Base-by-base conservation (phyloP, 2,113 vertebrate species). In the Callaeas wilsoni region DNA sequence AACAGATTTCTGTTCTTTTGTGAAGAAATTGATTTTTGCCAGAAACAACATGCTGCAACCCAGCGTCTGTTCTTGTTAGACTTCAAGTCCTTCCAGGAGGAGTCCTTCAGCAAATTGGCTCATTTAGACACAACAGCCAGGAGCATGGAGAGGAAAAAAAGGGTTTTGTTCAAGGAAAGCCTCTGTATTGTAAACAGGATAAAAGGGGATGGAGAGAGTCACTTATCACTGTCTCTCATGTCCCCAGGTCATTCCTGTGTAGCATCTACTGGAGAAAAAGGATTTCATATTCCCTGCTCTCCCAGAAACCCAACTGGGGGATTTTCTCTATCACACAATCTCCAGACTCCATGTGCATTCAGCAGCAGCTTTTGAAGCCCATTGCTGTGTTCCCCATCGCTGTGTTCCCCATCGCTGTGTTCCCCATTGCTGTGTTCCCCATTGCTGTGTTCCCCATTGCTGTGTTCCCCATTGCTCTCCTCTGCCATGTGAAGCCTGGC, bases 101-200 rank as follows among this genome's bases (percentile, higher is more conserved):
- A 97, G 84, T 95, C 92, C 95, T 93, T 96, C 96, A 96, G 96
- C 96, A 97, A 97, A 97, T 96, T 96, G 97, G 94, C 97, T 98
- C 94, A 30, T 95, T 97, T 97, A 98, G 95, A 97, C 97, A 97
- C 97, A 98, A 98, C 97, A 98, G 97, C 98, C 97, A 97, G 97
- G 90, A 98, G 98, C 97, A 86, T 17, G 50, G 86, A 94, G 77
- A 68, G 67, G 50, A 37, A 86, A 96, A 91, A 77, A 77, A 70
- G 52, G 59, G 71, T 92, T 97, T 97, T 97, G 96, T 97, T 98
- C 96, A 86, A 97, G 97, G 93, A 97, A 98, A 98, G 97, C 97
- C 97, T 94, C 92, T 98, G 98, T 98, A 96, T 98, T 98, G 98
- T 98, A 98, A 98, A 98, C 98, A 98, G 97, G 96, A 98, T 98